Base-by-base conservation (phyloP, 1,140 invertebrate genomes). In the Metaphire vulgaris region DNA sequence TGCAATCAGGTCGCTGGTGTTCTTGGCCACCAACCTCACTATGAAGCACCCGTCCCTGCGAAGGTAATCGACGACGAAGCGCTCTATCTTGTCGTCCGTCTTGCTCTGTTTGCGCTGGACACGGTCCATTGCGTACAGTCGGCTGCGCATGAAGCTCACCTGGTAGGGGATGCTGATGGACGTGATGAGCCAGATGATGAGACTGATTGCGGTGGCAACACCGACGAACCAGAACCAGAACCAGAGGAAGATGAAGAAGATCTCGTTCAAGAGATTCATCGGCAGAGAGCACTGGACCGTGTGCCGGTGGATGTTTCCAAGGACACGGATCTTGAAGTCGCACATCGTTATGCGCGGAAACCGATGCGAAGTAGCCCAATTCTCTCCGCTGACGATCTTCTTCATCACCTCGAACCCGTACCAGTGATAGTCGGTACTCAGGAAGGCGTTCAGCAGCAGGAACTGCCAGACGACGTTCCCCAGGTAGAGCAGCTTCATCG, bases 151-250 rank as follows among this genome's bases (percentile, higher is more conserved):
- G 33, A 34, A 71, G 1, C 67, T 75, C 74, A 69, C 41, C 65
- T 75, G 64, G 33, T 69, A 14, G 14, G 72, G 1, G 21, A 33
- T 15, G 66, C 32, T 31, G 30, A 78, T 28, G 32, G 65, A 71
- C 2, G 69, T 32, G 69, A 26, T 14, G 6, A 75, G 31, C 85
- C 86, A 87, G 21, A 80, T 75, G 21, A 84, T 68, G 65, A 86
- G 81, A 76, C 82, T 85, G 78, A 86, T 85, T 69, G 85, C 81
- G 12, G 88, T 86, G 21, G 87, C 82, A n/a, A 86, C 79, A 56
- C 86, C 83, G 21, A 89, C 86, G 80, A 89, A 87, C 26, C 88
- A 86, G 69, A 88, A 86, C 88, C 88, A 89, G 80, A 89, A 89
- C 88, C 88, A 89, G 56, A 89, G 80, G 77, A 89, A 88, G 74